phyloP scores from a whole-genome alignment of 2,888 invertebrate species.

The Mythimna impura region DNA sequence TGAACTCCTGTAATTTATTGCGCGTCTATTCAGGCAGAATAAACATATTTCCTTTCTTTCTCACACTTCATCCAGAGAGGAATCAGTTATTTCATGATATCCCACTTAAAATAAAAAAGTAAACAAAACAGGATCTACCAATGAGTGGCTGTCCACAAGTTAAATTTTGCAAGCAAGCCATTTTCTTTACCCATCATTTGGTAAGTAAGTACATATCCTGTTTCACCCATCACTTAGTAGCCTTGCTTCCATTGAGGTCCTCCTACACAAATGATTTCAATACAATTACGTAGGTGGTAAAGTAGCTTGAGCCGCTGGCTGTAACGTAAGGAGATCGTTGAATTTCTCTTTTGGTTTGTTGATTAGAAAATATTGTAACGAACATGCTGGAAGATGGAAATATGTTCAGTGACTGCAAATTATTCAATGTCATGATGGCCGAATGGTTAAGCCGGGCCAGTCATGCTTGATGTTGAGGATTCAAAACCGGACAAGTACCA shows the following conservation, averaged over 20 bases:
- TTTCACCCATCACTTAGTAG: background rate
- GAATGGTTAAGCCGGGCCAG: too few relatives aligned
- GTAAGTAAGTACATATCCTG: background rate
- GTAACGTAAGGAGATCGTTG: background rate
- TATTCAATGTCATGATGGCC: too few relatives aligned
- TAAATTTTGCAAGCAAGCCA: background rate
- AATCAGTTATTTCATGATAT: too few relatives aligned
- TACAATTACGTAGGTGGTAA: slow-evolving; percentile 34
- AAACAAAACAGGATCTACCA: background rate
- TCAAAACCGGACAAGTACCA: too few relatives aligned
- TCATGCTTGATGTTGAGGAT: too few relatives aligned
- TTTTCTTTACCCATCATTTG: background rate
- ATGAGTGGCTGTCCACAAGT: too few relatives aligned
- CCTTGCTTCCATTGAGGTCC: background rate
- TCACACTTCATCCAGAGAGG: too few relatives aligned
- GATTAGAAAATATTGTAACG: background rate
- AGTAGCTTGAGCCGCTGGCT: background rate
- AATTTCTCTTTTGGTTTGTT: background rate
- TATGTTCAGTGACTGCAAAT: background rate
- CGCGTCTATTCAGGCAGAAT: too few relatives aligned
- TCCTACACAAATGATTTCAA: slow-evolving; percentile 41
- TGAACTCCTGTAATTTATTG: too few relatives aligned
- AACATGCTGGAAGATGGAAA: background rate
- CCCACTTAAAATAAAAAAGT: too few relatives aligned
- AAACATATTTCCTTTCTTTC: too few relatives aligned